These are phyloP conservation scores for Drosophila kokeensis DNA, from an alignment of 2,888 invertebrate genomes.

Conservation along the genomic window DNA sequence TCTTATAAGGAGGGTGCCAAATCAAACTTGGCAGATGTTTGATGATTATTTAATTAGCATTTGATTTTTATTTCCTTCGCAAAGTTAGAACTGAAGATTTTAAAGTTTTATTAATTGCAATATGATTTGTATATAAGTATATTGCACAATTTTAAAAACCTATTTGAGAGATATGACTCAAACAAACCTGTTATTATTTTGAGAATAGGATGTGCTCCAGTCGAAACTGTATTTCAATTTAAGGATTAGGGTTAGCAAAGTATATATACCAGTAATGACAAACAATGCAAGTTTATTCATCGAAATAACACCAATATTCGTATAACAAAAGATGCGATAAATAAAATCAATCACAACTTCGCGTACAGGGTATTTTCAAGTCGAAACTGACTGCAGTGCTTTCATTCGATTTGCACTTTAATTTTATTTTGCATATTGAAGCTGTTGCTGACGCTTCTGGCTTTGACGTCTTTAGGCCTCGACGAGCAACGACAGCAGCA, in stretches of 20 bases:
- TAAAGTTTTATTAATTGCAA: no score
- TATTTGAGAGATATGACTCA: no score
- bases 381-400: background rate
- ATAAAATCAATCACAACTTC: background rate
- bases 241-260: background rate
- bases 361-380: conserved; percentile 1
- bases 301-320: background rate
- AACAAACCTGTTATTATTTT: background rate
- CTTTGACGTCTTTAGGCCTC: conserved; percentile 25
- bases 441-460: conserved; percentile 30
- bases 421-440: conserved; percentile 46
- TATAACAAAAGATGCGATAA: background rate
- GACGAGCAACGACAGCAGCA: conserved; percentile 4
- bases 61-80: no score
- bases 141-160: no score
- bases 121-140: no score
- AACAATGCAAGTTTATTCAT: background rate
- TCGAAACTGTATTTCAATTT: background rate
- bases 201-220: background rate
- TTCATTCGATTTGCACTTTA: conserved; percentile 3
- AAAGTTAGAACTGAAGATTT: no score
- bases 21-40: no score
- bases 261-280: background rate
- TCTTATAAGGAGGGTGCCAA: no score
- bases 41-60: no score